Evolutionary conservation across 2,113 vertebrate genomes (phyloP), one percentile per base, ranked within the genome.

Genomic region (Lycocorax pyrrhopterus): DNA sequence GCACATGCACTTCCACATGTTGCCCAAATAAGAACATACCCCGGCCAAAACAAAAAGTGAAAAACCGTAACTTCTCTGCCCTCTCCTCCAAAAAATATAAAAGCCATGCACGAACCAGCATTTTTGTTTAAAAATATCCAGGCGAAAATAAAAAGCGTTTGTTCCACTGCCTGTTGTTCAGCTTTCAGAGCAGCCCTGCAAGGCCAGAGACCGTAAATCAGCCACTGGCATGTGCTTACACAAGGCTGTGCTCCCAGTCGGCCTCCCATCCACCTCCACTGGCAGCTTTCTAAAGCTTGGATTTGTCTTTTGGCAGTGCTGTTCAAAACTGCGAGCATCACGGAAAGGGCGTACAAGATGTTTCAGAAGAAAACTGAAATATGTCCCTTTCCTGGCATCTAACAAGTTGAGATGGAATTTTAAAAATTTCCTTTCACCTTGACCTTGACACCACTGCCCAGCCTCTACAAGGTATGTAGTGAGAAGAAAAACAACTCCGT

Each of bases 71-170:
- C 56, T 73, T 33, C 53, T 73, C 58, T 95, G 46, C 58, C 37
- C 51, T 47, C 4, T 44, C 46, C 87, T 95, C 91, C 85, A 96
- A 85, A 62, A 89, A 94, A 94, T 14, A 74, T 22, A 80, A 94
- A 94, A 58, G 10, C 5, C 74, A 16, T 59, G 46, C 21, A 19
- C 46, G 80, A 92, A 53, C 55, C 32, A 91, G 71, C 71, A 89
- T 71, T 96, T 84, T 69, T 41, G 73, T 60, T 92, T 96, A 93
- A 97, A 96, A 97, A 97, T 90, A 96, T 76, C 47, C 58, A 2
- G 9, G 32, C 5, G 0, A 86, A 93, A 92, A 95, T 81, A 93
- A 92, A 83, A 95, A 88, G 43, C 16, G 0, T 93, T 94, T 95
- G 85, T 96, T 94, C 88, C n/a, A n/a, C 33, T 86, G 88, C 69